phyloP scores from a whole-genome alignment of 2,113 vertebrate species.

The Sorex araneus region DNA sequence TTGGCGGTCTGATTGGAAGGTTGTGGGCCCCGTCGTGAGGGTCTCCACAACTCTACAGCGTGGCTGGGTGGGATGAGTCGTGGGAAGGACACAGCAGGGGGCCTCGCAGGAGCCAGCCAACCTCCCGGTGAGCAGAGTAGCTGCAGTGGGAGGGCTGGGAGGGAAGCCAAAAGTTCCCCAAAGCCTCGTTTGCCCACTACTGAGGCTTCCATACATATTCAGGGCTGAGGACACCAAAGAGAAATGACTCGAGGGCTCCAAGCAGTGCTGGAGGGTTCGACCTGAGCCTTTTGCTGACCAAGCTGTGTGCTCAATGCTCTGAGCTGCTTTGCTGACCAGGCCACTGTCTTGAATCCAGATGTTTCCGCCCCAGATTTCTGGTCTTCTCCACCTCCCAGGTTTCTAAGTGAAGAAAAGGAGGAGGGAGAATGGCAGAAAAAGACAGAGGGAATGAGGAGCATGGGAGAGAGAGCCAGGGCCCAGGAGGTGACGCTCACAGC shows the following conservation, averaged over 20 bases:
- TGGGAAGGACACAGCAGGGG: background rate
- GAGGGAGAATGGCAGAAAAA: no score
- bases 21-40: background rate
- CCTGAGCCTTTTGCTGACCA: no score
- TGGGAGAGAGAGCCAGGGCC: background rate
- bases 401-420: background rate
- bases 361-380: background rate
- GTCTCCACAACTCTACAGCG: background rate
- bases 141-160: background rate
- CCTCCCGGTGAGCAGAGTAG: background rate
- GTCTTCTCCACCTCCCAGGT: background rate
- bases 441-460: no score
- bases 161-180: background rate
- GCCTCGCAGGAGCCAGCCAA: background rate
- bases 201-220: background rate
- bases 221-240: background rate
- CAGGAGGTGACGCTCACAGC: background rate
- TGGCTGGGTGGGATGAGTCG: rapidly evolving
- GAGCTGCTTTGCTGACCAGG: no score
- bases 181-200: background rate
- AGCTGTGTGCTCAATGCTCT: no score
- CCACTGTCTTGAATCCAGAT: background rate
- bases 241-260: background rate
- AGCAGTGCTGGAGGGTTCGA: background rate
- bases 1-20: background rate